These are phyloP conservation scores for Drosophila kuntzei DNA, from an alignment of 2,888 invertebrate genomes.

Conservation along the genomic window DNA sequence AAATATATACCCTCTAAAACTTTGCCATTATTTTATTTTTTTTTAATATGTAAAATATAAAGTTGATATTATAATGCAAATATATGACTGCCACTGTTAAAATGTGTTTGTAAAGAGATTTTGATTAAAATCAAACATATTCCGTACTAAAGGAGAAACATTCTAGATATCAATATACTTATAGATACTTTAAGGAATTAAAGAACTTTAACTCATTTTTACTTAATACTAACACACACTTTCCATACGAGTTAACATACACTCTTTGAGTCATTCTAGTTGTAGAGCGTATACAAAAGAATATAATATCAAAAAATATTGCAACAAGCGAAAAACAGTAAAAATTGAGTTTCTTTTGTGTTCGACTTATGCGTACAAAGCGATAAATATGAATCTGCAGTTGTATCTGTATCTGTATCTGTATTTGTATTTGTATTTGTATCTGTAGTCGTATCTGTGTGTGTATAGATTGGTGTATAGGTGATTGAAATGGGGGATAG, in stretches of 20 bases:
- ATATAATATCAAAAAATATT: not conserved
- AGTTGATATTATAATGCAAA: too few relatives aligned
- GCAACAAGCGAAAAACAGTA: slow-evolving; percentile 9
- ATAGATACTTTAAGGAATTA: not conserved
- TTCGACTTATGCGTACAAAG: slow-evolving; percentile 10
- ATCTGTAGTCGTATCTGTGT: not conserved
- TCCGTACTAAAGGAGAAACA: too few relatives aligned
- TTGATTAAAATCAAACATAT: too few relatives aligned
- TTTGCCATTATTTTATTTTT: too few relatives aligned
- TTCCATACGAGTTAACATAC: not conserved
- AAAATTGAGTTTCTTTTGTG: slow-evolving; percentile 28
- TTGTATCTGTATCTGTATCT: not conserved
- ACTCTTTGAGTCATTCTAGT: not conserved
- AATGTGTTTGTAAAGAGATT: too few relatives aligned
- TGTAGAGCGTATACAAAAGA: not conserved
- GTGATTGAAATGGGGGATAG: not conserved
- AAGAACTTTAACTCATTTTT: not conserved
- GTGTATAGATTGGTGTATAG: not conserved
- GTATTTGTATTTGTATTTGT: too few relatives aligned
- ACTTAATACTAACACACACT: not conserved
- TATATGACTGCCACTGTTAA: too few relatives aligned
- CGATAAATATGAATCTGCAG: slow-evolving; percentile 7
- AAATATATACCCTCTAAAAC: too few relatives aligned
- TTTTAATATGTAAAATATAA: too few relatives aligned
- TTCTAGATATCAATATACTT: not conserved